Base-by-base conservation (phyloP, 1,140 invertebrate species). In the Megathymus violae region DNA sequence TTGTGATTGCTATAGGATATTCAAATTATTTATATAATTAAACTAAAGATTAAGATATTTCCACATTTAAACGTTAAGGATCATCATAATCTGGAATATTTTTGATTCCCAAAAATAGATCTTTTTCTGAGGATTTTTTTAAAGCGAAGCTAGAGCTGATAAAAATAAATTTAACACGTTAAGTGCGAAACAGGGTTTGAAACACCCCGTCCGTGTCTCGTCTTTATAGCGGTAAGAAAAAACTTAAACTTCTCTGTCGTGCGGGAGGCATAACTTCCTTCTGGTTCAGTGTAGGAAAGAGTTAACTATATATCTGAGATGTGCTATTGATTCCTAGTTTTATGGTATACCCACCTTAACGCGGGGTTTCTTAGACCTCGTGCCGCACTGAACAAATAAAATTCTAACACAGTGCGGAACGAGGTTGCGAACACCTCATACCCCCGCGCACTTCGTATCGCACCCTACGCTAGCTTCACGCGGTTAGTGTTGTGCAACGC, bases 391-490 rank as follows among this genome's bases (percentile, higher is more conserved):
- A 40, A 48, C 19, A 48, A 61, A 48, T 61, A 61, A 50, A 48
- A 61, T 17, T 19, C 19, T 40, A 61, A 61, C 17, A 50, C 44
- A 48, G 58, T 59, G 25, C 58, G 43, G 10, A 27, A 60, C 48
- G 56, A 64, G 62, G 47, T 59, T 59, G 62, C 52, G 46, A 64
- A 64, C 62, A 22, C 62, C 62, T 64, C 62, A 56, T 52, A 54
- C 56, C n/a, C 41, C 48, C 64, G 64, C 40, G 34, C 48, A 66
- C 64, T 56, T 66, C 56, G 56, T 66, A 61, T 40, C 64, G 54
- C 64, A 59, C 44, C 36, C 62, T 38, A 51, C 62, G 52, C 62
- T 64, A 56, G 62, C 19, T 64, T 56, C 62, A 22, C 19, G 19
- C 5, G 19, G 19, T 22, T 22, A 22, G 19, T 22, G 19, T 22